Evolutionary conservation across 2,797 vertebrate species (phyloP).

Genomic region (Leuciscus waleckii): DNA sequence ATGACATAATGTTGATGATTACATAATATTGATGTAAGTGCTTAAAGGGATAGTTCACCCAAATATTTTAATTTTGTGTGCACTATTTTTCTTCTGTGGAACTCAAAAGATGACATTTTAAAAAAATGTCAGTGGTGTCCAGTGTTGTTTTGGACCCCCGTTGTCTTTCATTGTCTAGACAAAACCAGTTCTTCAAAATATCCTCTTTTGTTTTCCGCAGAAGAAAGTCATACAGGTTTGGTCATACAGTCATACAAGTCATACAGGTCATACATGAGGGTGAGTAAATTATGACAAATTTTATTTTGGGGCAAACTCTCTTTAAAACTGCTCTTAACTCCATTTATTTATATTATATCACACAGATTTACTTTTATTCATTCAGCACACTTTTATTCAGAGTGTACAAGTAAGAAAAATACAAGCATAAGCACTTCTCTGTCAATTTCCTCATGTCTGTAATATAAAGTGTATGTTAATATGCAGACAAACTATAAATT

Average conservation of each 20-base stretch:
- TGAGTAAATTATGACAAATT: not conserved
- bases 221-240: not conserved
- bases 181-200: not conserved
- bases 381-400: not conserved
- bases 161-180: not conserved
- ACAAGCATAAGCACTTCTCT: not conserved
- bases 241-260: too few species aligned
- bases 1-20: not conserved
- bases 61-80: not conserved
- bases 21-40: not conserved
- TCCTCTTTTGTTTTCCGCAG: not conserved
- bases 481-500: not conserved
- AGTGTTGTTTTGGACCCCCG: not conserved
- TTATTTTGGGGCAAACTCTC: not conserved
- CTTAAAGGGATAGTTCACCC: conserved; percentile 4
- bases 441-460: not conserved
- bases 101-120: not conserved
- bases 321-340: not conserved
- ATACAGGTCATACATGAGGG: too few species aligned
- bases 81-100: not conserved
- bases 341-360: not conserved
- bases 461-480: not conserved
- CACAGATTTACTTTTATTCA: not conserved
- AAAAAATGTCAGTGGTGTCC: not conserved
- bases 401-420: not conserved